Evolutionary conservation across 2,113 vertebrate species (phyloP), one percentile per base, ranked within the genome.

Genomic region (Bubalus kerabau): DNA sequence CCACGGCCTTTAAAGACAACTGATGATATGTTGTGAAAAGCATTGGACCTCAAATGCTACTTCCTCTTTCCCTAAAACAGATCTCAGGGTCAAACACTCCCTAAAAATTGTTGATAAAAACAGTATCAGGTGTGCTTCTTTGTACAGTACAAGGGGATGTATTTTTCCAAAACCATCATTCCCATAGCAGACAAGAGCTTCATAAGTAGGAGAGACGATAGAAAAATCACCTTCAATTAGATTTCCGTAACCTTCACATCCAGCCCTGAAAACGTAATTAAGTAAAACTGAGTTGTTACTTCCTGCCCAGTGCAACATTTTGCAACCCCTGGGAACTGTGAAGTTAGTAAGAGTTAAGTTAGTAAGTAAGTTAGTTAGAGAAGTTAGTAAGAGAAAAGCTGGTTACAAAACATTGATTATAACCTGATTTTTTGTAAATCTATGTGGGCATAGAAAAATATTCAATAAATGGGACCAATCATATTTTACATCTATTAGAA

Each of bases 11-110:
- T 97, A 85, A 94, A 97, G 89, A 87, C 87, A 95, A 89, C 76
- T 92, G 88, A 94, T 95, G 96, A 76, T 89, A 90, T 54, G 82
- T 64, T 96, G 82, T 93, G 96, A 91, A 91, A 93, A 93, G 88
- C 30, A 3, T 56, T 59, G 88, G 86, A 59, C 89, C 89, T 81
- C 93, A 94, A 90, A 81, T 48, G 48, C 54, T 91, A 91, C 50
- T 91, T 95, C 86, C 67, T 96, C 48, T 91, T 97, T 71, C 43
- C 3, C 93, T 88, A 90, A 95, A 74, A 91, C 90, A 95, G 87
- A 46, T 89, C 91, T 93, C 30, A 91, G 40, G 86, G 93, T 40
- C 88, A 96, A 90, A 94, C 78, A 26, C 26, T 85, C 94, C 81
- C 60, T 94, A 90, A 89, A 94, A 97, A 84, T 26, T 52, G 52